A percentile compares a stretch with the other conserved stretches of the same genome.
These are phyloP conservation scores for Acropora yongei DNA, from an alignment of 64 coral and sea anemone genomes.

Conservation along the genomic window DNA sequence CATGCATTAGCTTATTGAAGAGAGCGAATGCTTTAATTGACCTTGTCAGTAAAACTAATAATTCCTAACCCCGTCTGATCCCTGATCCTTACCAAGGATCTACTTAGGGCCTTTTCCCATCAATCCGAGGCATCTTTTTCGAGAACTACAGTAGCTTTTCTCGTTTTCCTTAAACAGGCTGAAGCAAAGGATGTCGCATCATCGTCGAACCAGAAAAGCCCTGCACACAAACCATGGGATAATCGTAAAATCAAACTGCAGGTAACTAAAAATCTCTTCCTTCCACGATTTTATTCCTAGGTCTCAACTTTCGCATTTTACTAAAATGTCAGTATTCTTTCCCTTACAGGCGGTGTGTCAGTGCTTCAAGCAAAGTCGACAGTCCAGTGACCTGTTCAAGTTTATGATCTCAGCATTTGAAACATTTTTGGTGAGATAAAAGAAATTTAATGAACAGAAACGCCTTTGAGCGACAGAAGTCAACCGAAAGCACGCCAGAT, in stretches of 20 bases:
- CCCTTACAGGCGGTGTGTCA: neutral
- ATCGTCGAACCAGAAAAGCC: neutral
- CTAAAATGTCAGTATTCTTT: neutral
- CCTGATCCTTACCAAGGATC: no score
- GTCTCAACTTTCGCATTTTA: neutral
- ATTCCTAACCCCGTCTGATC: no score
- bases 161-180: neutral
- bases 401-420: neutral
- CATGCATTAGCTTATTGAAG: no score
- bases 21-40: no score
- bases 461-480: no score
- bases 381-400: neutral
- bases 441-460: no score
- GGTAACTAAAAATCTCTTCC: neutral
- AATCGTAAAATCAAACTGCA: neutral
- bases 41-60: no score
- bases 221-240: neutral
- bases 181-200: neutral
- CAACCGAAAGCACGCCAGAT: no score
- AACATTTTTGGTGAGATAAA: slow-evolving; percentile 20
- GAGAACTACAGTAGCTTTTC: neutral
- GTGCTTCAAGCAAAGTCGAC: slow-evolving; percentile 1
- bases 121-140: no score
- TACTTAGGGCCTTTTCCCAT: no score
- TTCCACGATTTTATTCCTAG: neutral